phyloP scores from a whole-genome alignment of 2,113 vertebrate genomes.

The Grammomys dolichurus region DNA sequence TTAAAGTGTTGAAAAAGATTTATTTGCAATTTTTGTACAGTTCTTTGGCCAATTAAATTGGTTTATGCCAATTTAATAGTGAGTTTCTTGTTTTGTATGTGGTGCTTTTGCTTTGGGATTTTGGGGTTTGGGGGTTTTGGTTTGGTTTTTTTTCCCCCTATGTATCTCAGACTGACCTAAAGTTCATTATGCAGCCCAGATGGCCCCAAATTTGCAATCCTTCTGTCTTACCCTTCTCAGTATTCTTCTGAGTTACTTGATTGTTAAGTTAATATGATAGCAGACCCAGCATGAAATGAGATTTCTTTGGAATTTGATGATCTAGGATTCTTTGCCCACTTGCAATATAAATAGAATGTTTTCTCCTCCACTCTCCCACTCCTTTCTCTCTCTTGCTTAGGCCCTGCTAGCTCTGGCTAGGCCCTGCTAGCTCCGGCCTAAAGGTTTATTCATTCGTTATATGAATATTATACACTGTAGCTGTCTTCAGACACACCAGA shows the following conservation, averaged over 20 bases:
- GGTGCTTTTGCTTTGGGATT: neutral
- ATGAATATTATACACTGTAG: too few species aligned
- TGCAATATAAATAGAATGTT: neutral
- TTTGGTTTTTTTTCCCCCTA: neutral
- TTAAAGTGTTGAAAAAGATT: neutral
- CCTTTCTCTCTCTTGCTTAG: too few species aligned
- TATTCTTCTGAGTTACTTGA: neutral
- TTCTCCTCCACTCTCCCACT: too few species aligned
- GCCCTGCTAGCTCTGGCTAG: too few species aligned
- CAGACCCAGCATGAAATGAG: neutral
- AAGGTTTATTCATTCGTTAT: too few species aligned
- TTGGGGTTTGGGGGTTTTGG: too few species aligned
- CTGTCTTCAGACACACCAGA: too few species aligned
- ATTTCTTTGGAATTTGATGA: constrained; percentile 37
- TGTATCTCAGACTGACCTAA: neutral
- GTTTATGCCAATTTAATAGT: neutral
- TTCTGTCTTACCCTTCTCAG: neutral
- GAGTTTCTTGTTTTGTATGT: neutral
- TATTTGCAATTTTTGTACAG: neutral
- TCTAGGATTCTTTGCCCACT: neutral
- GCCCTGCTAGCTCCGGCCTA: too few species aligned
- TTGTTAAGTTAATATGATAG: neutral
- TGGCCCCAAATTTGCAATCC: neutral
- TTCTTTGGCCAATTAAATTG: neutral
- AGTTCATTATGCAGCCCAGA: neutral